Base-by-base conservation (phyloP, 2,888 invertebrate species). In the Drosophila fulvimacula region DNA sequence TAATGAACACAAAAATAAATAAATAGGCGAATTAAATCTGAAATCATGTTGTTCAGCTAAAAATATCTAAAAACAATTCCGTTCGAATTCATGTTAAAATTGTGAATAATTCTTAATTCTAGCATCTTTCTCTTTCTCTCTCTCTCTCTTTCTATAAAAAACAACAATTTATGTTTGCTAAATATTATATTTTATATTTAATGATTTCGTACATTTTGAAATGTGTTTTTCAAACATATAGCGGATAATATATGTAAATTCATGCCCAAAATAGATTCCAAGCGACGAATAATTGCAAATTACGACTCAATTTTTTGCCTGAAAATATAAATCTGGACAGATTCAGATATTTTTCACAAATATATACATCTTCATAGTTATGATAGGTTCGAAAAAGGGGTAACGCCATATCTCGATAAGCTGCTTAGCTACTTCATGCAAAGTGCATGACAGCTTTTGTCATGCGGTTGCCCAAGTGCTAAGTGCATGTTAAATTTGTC, bases 401-500 rank as follows among this genome's bases (percentile, higher is more conserved):
- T 38, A 53, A 27, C 38, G 5, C n/a, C n/a, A n/a, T 10, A 52
- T n/a, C 21, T n/a, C 21, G 51, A 36, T 36, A 36, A 36, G 6
- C 11, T 30, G 27, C 27, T 46, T 46, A 46, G 46, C 27, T 52
- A 17, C 6, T 11, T n/a, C 24, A 15, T 52, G 34, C n/a, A 6
- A 52, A 36, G 38, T 52, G 17, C 15, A 34, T 27, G 27, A 38
- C 21, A 36, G 36, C 38, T 38, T 27, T 52, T 38, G 27, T 27
- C 36, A 38, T 52, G 52, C 52, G 27, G 24, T 38, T 48, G 48
- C 17, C 17, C 17, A 30, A 30, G 17, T 19, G 27, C 13, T 27
- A 53, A 53, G 38, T 55, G 41, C 41, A 42, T 56, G 36, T 57
- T 36, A 36, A 36, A n/a, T 46, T 44, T 17, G 34, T 1, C n/a